Conservation (phyloP, 2,797 vertebrate genomes). For the Apogon talboti region DNA sequence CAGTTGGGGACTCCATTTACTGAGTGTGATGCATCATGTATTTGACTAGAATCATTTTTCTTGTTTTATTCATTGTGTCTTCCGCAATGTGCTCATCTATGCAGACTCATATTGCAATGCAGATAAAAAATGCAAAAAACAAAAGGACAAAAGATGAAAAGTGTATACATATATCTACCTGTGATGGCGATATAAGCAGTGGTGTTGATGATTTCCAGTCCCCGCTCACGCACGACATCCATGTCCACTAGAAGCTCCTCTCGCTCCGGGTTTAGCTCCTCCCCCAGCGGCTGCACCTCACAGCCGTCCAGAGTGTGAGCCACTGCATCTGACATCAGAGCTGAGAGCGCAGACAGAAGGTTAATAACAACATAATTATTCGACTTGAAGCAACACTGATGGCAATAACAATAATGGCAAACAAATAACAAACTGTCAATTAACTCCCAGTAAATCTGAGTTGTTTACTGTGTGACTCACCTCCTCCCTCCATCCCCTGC, state of each 20-base stretch:
- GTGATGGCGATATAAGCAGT: conserved; percentile 94
- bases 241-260: conserved; percentile 93
- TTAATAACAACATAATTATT: conserved; percentile 11
- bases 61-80: no score
- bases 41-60: no score
- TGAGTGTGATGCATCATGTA: no score
- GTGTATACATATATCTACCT: conserved; percentile 71
- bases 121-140: no score
- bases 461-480: conserved; percentile 65
- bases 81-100: no score
- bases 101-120: no score
- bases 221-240: conserved; percentile 90
- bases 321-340: conserved; percentile 97
- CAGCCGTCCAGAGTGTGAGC: conserved; percentile 97
- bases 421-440: no score
- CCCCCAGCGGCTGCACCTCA: conserved; percentile 93
- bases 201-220: conserved; percentile 95
- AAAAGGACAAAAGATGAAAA: no score
- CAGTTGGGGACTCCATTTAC: no score
- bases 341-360: conserved; percentile 43
- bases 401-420: not conserved
- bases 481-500: conserved; percentile 92
- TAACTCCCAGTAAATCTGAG: not conserved
- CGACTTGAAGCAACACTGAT: conserved; percentile 2
- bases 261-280: conserved; percentile 92